A percentile compares a stretch with the other conserved stretches of the same genome.
phyloP scores from a whole-genome alignment of 2,888 invertebrate species.

The Amorpha juglandis region DNA sequence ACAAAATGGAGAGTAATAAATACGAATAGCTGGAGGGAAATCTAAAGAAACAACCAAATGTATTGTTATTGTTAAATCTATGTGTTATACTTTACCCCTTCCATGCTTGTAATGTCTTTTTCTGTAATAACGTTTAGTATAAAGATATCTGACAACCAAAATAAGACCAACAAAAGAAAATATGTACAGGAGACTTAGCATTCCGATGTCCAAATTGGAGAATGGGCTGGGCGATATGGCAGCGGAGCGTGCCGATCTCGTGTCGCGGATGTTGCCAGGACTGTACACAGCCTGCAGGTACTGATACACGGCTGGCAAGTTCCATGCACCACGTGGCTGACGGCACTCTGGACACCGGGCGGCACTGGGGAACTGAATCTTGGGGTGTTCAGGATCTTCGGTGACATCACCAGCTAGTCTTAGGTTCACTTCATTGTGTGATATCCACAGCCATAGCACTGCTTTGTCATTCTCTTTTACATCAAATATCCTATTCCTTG shows the following conservation, averaged over 20 bases:
- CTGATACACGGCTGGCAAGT: constrained; percentile 85
- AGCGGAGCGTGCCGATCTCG: constrained; percentile 49
- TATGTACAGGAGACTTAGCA: constrained; percentile 90
- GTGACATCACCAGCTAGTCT: constrained; percentile 93
- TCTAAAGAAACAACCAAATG: constrained; percentile 2
- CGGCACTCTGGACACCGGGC: constrained; percentile 88
- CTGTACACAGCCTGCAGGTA: constrained; percentile 85
- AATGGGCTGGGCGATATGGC: constrained; percentile 76
- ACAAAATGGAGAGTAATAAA: background rate
- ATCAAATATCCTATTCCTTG: constrained; percentile 87
- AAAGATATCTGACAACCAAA: constrained; percentile 90
- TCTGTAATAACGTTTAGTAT: constrained; percentile 87
- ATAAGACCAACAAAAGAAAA: constrained; percentile 90
- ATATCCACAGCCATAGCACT: constrained; percentile 96
- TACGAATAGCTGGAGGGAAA: constrained; percentile 8
- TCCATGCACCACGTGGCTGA: constrained; percentile 84
- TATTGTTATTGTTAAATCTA: constrained; percentile 27
- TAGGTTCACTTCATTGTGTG: constrained; percentile 96
- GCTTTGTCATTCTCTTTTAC: constrained; percentile 89
- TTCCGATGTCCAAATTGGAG: constrained; percentile 88
- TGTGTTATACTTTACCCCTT: constrained; percentile 88
- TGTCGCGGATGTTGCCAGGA: constrained; percentile 56
- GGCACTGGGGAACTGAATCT: constrained; percentile 93
- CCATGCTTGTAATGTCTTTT: constrained; percentile 90
- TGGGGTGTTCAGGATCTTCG: constrained; percentile 95